These are phyloP conservation scores for Halictus rubicundus DNA, from an alignment of 1,140 invertebrate species.

Conservation along the genomic window DNA sequence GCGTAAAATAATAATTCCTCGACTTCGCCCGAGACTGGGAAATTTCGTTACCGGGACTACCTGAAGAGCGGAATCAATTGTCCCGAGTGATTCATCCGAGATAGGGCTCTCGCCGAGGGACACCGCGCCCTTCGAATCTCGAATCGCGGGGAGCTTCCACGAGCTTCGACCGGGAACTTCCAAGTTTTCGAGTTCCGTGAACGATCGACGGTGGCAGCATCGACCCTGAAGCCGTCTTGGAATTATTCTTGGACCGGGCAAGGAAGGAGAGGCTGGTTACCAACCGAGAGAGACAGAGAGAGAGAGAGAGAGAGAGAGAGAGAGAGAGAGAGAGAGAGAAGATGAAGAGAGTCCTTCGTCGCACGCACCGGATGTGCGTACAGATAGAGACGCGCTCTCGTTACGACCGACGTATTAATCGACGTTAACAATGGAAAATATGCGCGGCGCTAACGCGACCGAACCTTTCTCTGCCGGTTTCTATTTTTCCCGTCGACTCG, in stretches of 20 bases:
- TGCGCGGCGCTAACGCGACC: conserved; percentile 22
- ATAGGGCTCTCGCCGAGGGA: no score
- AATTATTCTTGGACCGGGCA: conserved; percentile 48
- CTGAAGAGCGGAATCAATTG: no score
- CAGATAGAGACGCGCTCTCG: conserved; percentile 52
- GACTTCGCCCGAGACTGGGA: no score
- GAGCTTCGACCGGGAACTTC: background rate
- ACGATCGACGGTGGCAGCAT: conserved; percentile 57
- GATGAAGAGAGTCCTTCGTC: background rate
- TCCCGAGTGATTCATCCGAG: background rate
- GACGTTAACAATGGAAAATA: conserved; percentile 42
- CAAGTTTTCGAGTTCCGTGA: background rate
- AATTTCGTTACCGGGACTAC: no score
- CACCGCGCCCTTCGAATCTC: no score
- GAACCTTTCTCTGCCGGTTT: background rate
- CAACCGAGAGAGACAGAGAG: conserved; percentile 58
- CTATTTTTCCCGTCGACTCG: no score
- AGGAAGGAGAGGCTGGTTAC: conserved; percentile 40
- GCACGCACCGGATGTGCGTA: conserved; percentile 4
- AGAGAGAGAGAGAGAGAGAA: no score
- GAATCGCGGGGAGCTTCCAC: no score
- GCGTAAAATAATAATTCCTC: no score
- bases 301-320: no score
- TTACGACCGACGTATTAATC: conserved; percentile 51
- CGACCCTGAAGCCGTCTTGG: background rate